Evolutionary conservation across 1,140 invertebrate genomes (phyloP).

Genomic region (Saccostrea echinata): DNA sequence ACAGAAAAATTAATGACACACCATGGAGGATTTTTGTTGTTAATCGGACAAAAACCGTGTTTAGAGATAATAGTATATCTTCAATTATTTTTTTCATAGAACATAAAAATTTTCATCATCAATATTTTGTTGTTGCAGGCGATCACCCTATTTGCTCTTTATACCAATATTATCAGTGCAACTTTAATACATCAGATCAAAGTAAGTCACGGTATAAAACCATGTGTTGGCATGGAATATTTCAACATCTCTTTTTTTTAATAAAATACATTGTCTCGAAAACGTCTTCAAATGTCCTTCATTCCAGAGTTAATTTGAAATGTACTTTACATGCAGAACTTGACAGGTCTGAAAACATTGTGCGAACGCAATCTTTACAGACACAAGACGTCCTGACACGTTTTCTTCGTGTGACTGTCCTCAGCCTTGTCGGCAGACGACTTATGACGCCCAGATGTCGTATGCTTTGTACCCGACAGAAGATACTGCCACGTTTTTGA

Average conservation of each 20-base stretch:
- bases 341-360: too few relatives aligned
- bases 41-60: too few relatives aligned
- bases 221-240: not conserved
- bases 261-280: not conserved
- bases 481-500: not conserved
- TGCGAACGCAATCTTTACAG: too few relatives aligned
- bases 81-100: too few relatives aligned
- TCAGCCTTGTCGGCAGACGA: not conserved
- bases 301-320: not conserved
- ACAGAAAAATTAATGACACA: too few relatives aligned
- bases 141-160: not conserved
- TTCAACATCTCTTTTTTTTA: not conserved
- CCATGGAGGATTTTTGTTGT: too few relatives aligned
- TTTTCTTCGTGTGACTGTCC: not conserved
- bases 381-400: not conserved
- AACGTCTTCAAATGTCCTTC: not conserved
- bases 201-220: not conserved
- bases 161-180: conserved; percentile 18
- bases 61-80: too few relatives aligned
- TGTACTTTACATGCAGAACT: not conserved
- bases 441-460: not conserved
- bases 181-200: not conserved
- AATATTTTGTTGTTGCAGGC: not conserved
- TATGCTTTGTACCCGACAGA: conserved; percentile 1
- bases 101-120: too few relatives aligned